These are phyloP conservation scores for Scaptomyza polygonia DNA, from an alignment of 2,888 invertebrate species.

Conservation along the genomic window DNA sequence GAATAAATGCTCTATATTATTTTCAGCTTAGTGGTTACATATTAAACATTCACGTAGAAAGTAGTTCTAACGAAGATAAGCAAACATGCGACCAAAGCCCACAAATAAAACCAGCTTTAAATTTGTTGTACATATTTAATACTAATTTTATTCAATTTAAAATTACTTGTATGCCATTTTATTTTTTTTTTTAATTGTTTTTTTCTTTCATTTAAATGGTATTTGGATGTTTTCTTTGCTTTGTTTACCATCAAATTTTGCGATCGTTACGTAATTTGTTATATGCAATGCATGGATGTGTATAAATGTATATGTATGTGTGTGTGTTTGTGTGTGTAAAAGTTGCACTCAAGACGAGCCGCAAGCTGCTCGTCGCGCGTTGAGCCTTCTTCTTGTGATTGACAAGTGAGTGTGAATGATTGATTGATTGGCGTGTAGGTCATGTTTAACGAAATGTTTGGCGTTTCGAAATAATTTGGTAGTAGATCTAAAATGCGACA, in stretches of 20 bases:
- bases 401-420: not conserved
- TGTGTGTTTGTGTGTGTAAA: too few relatives aligned
- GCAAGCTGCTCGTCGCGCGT: slow-evolving; percentile 5
- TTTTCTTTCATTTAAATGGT: slow-evolving; percentile 4
- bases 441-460: slow-evolving; percentile 38
- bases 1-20: too few relatives aligned
- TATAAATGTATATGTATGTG: too few relatives aligned
- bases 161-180: slow-evolving; percentile 76
- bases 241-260: slow-evolving; percentile 50
- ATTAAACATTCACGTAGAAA: too few relatives aligned
- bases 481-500: slow-evolving; percentile 69
- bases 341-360: slow-evolving; percentile 16
- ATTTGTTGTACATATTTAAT: slow-evolving; percentile 76
- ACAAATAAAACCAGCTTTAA: slow-evolving; percentile 16
- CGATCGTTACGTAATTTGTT: slow-evolving; percentile 57
- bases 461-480: slow-evolving; percentile 42
- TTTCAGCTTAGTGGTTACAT: too few relatives aligned
- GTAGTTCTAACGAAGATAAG: too few relatives aligned
- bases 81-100: not conserved
- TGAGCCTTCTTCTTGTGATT: slow-evolving; percentile 11
- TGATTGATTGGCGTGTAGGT: slow-evolving; percentile 23
- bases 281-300: slow-evolving; percentile 19
- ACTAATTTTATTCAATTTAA: slow-evolving; percentile 77
- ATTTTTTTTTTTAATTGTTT: slow-evolving; percentile 11
- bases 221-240: slow-evolving; percentile 22